phyloP scores from a whole-genome alignment of 37 sponge, comb jelly and placozoan species.

The Cladorhizidae sp. region DNA sequence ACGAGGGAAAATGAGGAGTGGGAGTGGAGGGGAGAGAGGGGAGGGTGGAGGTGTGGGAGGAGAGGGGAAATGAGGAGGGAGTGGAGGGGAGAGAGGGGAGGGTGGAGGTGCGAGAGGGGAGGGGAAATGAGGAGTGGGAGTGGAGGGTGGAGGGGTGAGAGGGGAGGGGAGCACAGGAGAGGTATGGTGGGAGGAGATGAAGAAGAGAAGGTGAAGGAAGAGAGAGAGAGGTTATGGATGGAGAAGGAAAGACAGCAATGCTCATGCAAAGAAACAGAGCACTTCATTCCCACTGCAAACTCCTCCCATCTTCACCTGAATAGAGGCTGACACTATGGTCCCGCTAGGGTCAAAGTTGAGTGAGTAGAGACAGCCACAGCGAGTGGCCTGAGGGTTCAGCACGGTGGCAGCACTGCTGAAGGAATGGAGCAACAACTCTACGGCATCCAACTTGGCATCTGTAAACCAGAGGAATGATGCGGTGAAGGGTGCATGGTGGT shows the following conservation, averaged over 20 bases:
- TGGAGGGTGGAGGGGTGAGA: too few species aligned
- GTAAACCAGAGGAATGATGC: not conserved
- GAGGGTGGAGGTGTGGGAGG: not conserved
- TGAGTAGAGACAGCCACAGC: conserved; percentile 84
- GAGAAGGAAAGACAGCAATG: not conserved
- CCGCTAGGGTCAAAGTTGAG: conserved; percentile 95
- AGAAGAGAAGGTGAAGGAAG: not conserved
- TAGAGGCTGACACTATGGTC: conserved; percentile 63
- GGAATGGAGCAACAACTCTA: conserved; percentile 87
- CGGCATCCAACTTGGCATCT: conserved; percentile 89
- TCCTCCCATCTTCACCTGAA: conserved; percentile 70
- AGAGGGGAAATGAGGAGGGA: not conserved
- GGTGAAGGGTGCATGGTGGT: too few species aligned
- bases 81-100: not conserved
- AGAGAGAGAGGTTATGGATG: not conserved
- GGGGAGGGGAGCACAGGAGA: too few species aligned
- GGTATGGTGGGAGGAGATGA: too few species aligned
- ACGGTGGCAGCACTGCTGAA: conserved; percentile 90
- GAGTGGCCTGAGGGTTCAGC: conserved; percentile 92
- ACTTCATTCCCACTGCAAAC: not conserved
- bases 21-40: not conserved
- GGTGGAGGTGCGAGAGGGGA: not conserved
- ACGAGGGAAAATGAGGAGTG: not conserved
- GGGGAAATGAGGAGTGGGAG: not conserved
- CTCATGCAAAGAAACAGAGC: not conserved